Conservation (phyloP, 2,797 vertebrate genomes). For the Manis crassicaudata region DNA sequence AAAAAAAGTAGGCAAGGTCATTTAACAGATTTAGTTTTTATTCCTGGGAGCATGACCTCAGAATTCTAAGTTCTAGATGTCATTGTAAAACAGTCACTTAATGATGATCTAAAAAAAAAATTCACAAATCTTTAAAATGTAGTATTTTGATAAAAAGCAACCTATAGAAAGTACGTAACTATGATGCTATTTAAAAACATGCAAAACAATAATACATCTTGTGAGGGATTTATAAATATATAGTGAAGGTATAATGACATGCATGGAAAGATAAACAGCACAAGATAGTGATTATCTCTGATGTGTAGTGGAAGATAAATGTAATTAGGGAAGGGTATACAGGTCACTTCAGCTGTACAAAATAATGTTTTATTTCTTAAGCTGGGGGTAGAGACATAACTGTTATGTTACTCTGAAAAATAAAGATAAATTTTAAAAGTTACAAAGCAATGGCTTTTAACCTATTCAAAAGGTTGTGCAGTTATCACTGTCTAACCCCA, state of each 20-base stretch:
- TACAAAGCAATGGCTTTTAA: neutral
- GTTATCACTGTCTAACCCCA: neutral
- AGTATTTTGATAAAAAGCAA: neutral
- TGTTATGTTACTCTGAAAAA: slow-evolving; percentile 33
- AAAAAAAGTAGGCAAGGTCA: neutral
- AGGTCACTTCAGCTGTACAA: neutral
- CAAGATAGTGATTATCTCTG: slow-evolving; percentile 35
- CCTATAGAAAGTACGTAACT: neutral
- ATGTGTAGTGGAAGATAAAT: neutral
- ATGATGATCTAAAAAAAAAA: neutral
- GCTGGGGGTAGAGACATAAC: neutral
- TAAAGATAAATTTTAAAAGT: neutral
- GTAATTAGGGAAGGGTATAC: slow-evolving; percentile 30
- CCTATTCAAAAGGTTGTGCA: neutral
- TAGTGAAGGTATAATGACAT: slow-evolving; percentile 17
- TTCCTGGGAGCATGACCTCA: neutral
- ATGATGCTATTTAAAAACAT: neutral
- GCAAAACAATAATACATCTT: neutral
- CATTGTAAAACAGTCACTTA: neutral
- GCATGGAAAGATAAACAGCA: slow-evolving; percentile 45
- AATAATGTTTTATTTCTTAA: slow-evolving; percentile 13
- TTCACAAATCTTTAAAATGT: neutral
- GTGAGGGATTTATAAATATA: neutral
- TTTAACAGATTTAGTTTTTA: neutral
- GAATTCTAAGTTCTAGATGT: neutral